Evolutionary conservation across 2,113 vertebrate genomes (phyloP).

Genomic region (Cavia porcellus): DNA sequence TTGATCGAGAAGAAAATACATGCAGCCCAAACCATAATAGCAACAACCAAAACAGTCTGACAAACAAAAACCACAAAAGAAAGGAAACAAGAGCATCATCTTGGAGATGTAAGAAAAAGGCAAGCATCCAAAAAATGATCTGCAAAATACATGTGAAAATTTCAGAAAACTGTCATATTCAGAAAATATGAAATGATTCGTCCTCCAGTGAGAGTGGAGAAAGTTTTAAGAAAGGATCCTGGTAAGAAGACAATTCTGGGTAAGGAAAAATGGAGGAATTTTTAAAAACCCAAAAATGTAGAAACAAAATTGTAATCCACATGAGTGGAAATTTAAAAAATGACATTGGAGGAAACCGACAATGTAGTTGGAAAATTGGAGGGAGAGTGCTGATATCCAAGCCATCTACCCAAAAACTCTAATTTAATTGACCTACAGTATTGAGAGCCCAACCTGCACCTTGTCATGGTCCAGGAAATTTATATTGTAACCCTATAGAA

Average conservation of each 20-base stretch:
- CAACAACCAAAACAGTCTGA: constrained; percentile 11
- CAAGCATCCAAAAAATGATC: background rate
- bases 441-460: no score
- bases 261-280: background rate
- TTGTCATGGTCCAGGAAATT: no score
- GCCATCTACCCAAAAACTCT: background rate
- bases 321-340: background rate
- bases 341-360: background rate
- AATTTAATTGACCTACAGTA: background rate
- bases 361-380: background rate
- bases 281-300: background rate
- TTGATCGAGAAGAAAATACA: background rate
- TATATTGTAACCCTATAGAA: no score
- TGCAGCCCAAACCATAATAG: background rate
- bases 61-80: background rate
- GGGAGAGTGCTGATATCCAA: background rate
- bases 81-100: background rate
- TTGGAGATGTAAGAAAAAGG: background rate
- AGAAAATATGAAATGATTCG: constrained; percentile 19
- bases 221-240: background rate
- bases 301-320: constrained; percentile 9
- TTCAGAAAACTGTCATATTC: constrained; percentile 20
- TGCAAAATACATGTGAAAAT: constrained; percentile 30
- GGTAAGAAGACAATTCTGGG: background rate
- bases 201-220: background rate